Conservation (phyloP, 37 sponge, comb jelly and placozoan species). For the Oscarella lobularis region DNA sequence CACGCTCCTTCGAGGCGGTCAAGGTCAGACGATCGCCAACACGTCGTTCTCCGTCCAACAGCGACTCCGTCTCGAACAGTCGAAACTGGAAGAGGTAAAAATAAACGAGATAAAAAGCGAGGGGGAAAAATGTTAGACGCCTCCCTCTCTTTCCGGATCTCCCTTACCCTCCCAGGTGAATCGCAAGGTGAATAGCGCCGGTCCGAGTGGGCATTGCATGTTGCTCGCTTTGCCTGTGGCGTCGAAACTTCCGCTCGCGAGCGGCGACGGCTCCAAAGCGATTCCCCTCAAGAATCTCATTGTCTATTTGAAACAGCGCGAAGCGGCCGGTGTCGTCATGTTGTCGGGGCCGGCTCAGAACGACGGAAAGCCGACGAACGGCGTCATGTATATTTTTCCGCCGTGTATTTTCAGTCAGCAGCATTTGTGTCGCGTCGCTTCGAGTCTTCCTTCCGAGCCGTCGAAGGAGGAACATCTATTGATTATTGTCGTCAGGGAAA, state of each 20-base stretch:
- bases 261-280: slow-evolving; percentile 19
- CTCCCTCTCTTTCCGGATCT: too few relatives aligned
- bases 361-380: slow-evolving; percentile 15
- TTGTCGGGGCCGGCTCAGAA: slow-evolving; percentile 13
- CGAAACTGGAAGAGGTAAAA: slow-evolving; percentile 81
- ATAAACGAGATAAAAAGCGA: too few relatives aligned
- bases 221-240: slow-evolving; percentile 71
- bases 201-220: slow-evolving; percentile 70
- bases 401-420: slow-evolving; percentile 83
- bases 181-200: slow-evolving; percentile 71
- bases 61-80: slow-evolving; percentile 80
- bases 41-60: slow-evolving; percentile 49
- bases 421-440: slow-evolving; percentile 61
- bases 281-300: slow-evolving; percentile 80
- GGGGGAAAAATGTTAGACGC: too few relatives aligned
- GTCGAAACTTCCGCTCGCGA: slow-evolving; percentile 10
- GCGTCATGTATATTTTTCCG: slow-evolving; percentile 89
- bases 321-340: slow-evolving; percentile 92
- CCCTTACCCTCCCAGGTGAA: too few relatives aligned
- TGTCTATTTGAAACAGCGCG: slow-evolving; percentile 78
- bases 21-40: not conserved
- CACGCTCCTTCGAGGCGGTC: slow-evolving; percentile 11
- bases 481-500: slow-evolving; percentile 61
- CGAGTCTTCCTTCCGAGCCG: slow-evolving; percentile 55
- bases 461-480: slow-evolving; percentile 90